These are phyloP conservation scores for Pheosia tremula DNA, from an alignment of 2,888 invertebrate species.

Conservation along the genomic window DNA sequence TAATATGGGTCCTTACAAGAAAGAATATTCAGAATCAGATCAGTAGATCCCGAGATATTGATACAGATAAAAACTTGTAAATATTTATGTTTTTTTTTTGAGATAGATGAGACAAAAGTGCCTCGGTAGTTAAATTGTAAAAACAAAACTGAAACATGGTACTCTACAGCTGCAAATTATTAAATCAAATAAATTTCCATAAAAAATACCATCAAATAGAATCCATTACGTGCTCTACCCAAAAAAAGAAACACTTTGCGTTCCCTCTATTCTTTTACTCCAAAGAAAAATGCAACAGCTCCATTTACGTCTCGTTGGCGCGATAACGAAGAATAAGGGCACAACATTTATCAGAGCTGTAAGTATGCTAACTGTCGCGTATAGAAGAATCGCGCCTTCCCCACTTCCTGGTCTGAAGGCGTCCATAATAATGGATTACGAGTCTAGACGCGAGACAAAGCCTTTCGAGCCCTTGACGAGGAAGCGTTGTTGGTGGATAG, in stretches of 20 bases:
- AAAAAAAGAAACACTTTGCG: slow-evolving; percentile 14
- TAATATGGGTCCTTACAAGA: too few species aligned
- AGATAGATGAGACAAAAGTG: too few species aligned
- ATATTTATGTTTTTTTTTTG: too few species aligned
- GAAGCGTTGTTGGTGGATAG: slow-evolving; percentile 14
- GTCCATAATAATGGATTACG: slow-evolving; percentile 80
- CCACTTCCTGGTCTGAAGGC: slow-evolving; percentile 56
- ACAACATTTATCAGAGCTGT: slow-evolving; percentile 73
- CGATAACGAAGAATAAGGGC: slow-evolving; percentile 72
- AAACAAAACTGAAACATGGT: too few species aligned
- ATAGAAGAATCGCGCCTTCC: slow-evolving; percentile 66
- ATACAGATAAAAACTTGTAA: too few species aligned
- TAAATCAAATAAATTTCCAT: too few species aligned
- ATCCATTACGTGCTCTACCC: slow-evolving; percentile 8
- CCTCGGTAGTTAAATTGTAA: too few species aligned
- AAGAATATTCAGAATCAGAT: too few species aligned
- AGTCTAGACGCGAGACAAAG: slow-evolving; percentile 80
- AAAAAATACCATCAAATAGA: not conserved
- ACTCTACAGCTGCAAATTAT: too few species aligned
- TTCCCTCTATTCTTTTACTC: slow-evolving; percentile 34
- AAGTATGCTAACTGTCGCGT: slow-evolving; percentile 76
- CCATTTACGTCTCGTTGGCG: slow-evolving; percentile 59
- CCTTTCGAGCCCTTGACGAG: slow-evolving; percentile 65
- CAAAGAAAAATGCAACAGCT: slow-evolving; percentile 74
- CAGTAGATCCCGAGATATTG: too few species aligned